These are phyloP conservation scores for Yponomeuta cagnagella DNA, from an alignment of 2,888 invertebrate genomes.

Conservation along the genomic window DNA sequence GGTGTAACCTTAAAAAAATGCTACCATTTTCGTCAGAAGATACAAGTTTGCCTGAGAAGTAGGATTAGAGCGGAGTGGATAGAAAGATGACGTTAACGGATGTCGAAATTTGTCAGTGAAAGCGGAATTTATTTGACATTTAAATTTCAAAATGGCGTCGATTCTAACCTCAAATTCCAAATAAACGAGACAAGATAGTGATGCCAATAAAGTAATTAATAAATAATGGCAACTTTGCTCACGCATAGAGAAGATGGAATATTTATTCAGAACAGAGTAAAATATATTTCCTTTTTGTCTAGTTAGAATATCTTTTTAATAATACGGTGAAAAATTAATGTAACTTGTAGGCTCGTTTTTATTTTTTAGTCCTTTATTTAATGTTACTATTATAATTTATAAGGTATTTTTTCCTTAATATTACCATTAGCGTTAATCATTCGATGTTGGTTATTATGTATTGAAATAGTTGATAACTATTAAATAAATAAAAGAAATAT, in stretches of 20 bases:
- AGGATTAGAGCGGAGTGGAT: background rate
- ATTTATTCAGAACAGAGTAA: conserved; percentile 44
- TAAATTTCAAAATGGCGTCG: conserved; percentile 29
- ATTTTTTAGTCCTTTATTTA: conserved; percentile 55
- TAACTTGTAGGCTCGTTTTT: conserved; percentile 18
- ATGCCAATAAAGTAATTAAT: conserved; percentile 26
- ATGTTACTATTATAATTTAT: conserved; percentile 68
- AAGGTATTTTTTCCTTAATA: conserved; percentile 51
- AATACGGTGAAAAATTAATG: background rate
- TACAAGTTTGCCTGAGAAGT: background rate
- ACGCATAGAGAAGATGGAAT: conserved; percentile 34
- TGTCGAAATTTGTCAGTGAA: background rate
- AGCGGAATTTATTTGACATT: background rate
- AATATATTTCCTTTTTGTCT: conserved; percentile 34
- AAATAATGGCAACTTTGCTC: conserved; percentile 44
- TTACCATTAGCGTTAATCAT: conserved; percentile 66
- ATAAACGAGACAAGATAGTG: conserved; percentile 44
- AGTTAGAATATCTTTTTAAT: background rate
- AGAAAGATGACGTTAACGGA: background rate
- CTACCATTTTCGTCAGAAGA: background rate
- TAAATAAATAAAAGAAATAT: conserved; percentile 10
- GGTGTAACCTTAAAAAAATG: background rate
- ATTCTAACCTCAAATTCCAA: conserved; percentile 45
- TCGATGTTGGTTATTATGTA: conserved; percentile 62
- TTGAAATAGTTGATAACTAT: conserved; percentile 31